phyloP scores from a whole-genome alignment of 2,888 invertebrate species.

The Muscina levida region DNA sequence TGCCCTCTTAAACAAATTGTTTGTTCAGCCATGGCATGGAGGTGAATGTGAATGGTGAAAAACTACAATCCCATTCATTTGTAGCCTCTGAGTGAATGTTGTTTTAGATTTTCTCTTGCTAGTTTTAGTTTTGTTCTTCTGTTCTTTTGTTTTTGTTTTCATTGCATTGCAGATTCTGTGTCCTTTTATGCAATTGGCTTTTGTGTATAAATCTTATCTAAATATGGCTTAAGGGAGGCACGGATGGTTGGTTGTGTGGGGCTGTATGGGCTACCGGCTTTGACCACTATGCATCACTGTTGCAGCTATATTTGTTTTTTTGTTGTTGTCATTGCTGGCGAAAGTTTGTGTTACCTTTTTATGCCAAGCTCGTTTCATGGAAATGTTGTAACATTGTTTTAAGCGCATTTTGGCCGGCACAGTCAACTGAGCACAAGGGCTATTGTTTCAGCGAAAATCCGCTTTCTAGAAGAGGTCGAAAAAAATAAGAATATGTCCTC shows the following conservation, averaged over 20 bases:
- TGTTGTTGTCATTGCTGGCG: no score
- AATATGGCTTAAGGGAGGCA: conserved; percentile 43
- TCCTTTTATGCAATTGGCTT: conserved; percentile 17
- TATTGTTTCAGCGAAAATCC: conserved; percentile 4
- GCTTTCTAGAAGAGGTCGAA: background rate
- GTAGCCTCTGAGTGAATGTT: conserved; percentile 25
- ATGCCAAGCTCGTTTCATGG: no score
- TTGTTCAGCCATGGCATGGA: conserved; percentile 40
- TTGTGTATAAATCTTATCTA: conserved; percentile 47
- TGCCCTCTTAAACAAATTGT: conserved; percentile 40
- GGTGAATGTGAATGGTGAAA: conserved; percentile 4
- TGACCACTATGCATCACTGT: no score
- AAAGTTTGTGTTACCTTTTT: no score
- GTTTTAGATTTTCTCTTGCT: conserved; percentile 22
- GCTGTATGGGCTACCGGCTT: no score
- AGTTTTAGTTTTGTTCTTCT: background rate
- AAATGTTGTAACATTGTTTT: no score
- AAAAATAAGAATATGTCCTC: no score
- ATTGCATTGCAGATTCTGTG: conserved; percentile 25
- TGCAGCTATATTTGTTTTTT: no score
- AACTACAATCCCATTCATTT: conserved; percentile 33
- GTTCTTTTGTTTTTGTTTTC: conserved; percentile 4
- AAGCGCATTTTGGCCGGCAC: no score
- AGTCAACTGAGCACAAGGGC: no score
- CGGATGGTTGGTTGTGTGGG: no score